Percentiles rank a stretch among this genome's conserved stretches.
Evolutionary conservation across 1,140 invertebrate genomes (phyloP).

Genomic region (Zaprionus capensis): DNA sequence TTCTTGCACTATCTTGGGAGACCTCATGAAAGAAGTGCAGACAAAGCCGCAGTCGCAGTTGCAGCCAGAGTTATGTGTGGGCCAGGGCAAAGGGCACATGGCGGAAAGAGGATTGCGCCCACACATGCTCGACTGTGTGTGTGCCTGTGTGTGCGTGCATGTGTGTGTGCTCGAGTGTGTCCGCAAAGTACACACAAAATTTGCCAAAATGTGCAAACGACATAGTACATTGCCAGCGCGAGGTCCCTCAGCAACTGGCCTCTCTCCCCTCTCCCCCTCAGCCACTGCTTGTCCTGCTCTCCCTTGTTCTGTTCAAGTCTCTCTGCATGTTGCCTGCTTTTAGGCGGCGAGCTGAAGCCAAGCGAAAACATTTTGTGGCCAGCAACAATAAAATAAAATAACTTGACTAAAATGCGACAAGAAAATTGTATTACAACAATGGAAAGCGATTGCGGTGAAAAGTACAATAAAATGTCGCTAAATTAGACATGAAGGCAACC

Average conservation of each 20-base stretch:
- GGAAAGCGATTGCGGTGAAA: constrained; percentile 79
- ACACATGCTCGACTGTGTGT: constrained; percentile 20
- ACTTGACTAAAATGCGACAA: constrained; percentile 79
- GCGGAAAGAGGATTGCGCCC: constrained; percentile 33
- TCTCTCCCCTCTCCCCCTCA: neutral
- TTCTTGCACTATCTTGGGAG: constrained; percentile 73
- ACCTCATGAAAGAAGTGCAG: constrained; percentile 70
- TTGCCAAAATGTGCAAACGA: constrained; percentile 73
- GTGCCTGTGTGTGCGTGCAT: constrained; percentile 5
- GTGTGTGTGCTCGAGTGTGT: constrained; percentile 33
- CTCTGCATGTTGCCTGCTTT: constrained; percentile 62
- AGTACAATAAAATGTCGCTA: constrained; percentile 82
- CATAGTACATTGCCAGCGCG: constrained; percentile 61
- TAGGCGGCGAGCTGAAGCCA: constrained; percentile 53
- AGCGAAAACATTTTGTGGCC: constrained; percentile 72
- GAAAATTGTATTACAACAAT: constrained; percentile 82
- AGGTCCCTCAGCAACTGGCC: neutral
- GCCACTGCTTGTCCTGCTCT: neutral
- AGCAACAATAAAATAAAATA: constrained; percentile 72
- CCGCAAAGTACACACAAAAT: constrained; percentile 62
- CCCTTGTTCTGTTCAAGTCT: neutral
- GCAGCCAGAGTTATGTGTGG: constrained; percentile 67
- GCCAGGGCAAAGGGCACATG: constrained; percentile 17
- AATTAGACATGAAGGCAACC: constrained; percentile 81
- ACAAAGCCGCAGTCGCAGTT: constrained; percentile 76